Base-by-base conservation (phyloP, 2,888 invertebrate genomes). In the Idaea aversata region DNA sequence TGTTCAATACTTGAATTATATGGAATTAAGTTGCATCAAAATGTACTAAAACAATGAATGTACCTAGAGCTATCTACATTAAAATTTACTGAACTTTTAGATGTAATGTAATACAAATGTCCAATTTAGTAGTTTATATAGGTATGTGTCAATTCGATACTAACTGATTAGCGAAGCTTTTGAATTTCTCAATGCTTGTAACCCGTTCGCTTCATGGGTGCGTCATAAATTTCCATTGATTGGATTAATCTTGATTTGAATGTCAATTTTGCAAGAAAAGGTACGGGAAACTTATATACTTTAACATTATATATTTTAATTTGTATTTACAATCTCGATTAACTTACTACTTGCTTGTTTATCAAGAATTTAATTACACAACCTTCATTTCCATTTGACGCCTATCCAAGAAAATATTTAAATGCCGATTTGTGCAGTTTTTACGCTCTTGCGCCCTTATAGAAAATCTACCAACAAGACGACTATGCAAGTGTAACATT, bases 181-280 rank as follows among this genome's bases (percentile, higher is more conserved):
- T 83, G 81, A 88, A 90, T 88, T 88, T 88, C 87, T 89, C 87
- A 88, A 88, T 86, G 88, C 87, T 83, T 75, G 80, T 69, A 74
- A 78, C 77, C 74, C 80, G 88, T 84, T 82, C 86, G 87, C 82
- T 86, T 64, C 87, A 82, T 77, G 88, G 87, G 88, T 88, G 91
- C 91, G 89, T 93, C 93, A 93, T 93, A 93, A 93, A 93, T 93
- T 90, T 88, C 85, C 90, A 90, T 91, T 93, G 93, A 93, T 93
- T 91, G 93, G 92, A 90, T 91, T 93, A 92, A 93, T 93, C 93
- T n/a, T 92, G 93, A 93, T 93, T 93, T 93, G 90, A 86, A 88
- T 91, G 91, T 90, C 91, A 91, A 91, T 89, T 92, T 93, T 87
- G 89, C 85, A 86, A 84, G 84, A 85, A 88, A 88, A 87, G 47